Evolutionary conservation across 2,797 vertebrate species (phyloP).

Genomic region (Cottoperca gobio): DNA sequence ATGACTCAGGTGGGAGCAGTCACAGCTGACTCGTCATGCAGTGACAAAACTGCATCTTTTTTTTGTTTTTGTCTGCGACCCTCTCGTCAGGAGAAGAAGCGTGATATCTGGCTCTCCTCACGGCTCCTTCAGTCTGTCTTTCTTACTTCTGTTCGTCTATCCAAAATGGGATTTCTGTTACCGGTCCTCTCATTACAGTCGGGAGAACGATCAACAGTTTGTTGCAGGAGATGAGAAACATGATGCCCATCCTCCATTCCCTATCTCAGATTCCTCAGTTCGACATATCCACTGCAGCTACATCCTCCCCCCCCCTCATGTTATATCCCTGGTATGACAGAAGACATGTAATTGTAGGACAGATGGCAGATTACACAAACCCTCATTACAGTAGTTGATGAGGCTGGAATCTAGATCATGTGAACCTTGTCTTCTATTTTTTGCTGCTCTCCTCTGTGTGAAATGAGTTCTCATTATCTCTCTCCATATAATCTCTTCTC

Average conservation of each 20-base stretch:
- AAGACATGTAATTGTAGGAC: conserved; percentile 66
- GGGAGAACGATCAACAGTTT: conserved; percentile 27
- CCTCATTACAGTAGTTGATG: conserved; percentile 69
- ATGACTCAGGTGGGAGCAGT: conserved; percentile 50
- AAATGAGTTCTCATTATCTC: conserved; percentile 62
- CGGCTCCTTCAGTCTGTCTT: background rate
- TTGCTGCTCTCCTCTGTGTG: conserved; percentile 28
- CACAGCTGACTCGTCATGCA: conserved; percentile 46
- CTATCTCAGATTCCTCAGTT: background rate
- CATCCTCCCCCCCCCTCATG: conserved; percentile 34
- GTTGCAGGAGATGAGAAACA: conserved; percentile 11
- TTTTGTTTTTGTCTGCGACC: conserved; percentile 14
- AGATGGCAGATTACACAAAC: conserved; percentile 77
- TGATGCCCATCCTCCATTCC: background rate
- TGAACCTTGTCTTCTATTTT: conserved; percentile 55
- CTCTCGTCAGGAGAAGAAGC: background rate
- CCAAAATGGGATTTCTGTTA: conserved; percentile 19
- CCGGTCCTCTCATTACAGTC: conserved; percentile 10
- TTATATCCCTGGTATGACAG: conserved; percentile 54
- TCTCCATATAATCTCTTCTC: conserved; percentile 33
- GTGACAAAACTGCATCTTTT: conserved; percentile 30
- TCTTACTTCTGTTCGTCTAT: conserved; percentile 2
- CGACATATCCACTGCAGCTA: conserved; percentile 17
- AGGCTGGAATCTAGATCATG: conserved; percentile 64
- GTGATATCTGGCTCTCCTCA: conserved; percentile 35